Base-by-base conservation (phyloP, 92 coral and sea anemone genomes). In the Umimayanthus chanpuru region DNA sequence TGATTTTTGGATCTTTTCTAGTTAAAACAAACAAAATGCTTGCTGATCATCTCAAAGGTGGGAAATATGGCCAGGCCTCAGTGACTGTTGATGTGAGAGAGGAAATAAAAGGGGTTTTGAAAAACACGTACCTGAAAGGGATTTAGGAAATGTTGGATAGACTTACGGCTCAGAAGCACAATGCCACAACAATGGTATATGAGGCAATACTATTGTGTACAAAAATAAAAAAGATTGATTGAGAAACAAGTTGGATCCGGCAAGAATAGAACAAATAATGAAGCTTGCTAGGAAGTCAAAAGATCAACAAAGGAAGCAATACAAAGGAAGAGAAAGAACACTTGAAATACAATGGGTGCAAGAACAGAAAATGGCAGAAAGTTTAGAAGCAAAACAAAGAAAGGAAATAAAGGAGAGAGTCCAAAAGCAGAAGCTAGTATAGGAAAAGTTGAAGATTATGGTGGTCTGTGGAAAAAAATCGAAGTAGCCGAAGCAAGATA, bases 1-100 rank as follows among this genome's bases (percentile, higher is more conserved):
- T 88, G 77, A 50, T 76, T 9, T 82, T 82, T 61, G 88, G 79
- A 21, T 73, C 88, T 23, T 89, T 89, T 44, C 82, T 73, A 64
- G 76, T 89, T 0, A 43, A n/a, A n/a, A n/a, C n/a, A 12, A 75
- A 83, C 28, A 28, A 66, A 61, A 76, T 89, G 88, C 65, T 84
- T 20, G 38, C 26, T n/a, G n/a, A n/a, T n/a, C n/a, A n/a, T n/a
- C n/a, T n/a, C n/a, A n/a, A n/a, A n/a, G 90, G 65, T 56, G 23
- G 65, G 65, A 14, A 16, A 16, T 56, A 16, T 16, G 61, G 9
- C 61, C 61, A 53, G 5, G 65, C 65, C 65, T 14, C 18, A 56
- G 65, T 56, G 65, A 56, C 23, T 56, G 23, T 23, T 56, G 43
- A 73, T 28, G 44, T 73, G 15, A 12, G 23, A 32, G 40, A 73